Evolutionary conservation across 2,113 vertebrate genomes (phyloP).

Genomic region (Columba janthina): DNA sequence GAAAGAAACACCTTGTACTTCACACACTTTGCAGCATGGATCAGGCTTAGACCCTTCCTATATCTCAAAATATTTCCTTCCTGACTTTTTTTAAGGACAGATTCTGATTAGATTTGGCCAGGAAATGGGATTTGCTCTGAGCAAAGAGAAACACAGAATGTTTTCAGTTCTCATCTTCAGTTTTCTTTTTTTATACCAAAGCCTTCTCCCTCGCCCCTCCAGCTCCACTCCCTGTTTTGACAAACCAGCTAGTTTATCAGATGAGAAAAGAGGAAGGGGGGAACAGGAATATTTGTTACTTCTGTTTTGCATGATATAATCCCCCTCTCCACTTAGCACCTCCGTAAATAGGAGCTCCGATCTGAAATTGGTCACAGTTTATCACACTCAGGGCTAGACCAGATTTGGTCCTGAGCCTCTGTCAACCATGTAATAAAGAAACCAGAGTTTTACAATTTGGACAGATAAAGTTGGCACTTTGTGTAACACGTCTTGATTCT

Average conservation of each 20-base stretch:
- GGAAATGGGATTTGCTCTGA: background rate
- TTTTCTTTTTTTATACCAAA: conserved; percentile 22
- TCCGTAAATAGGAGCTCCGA: conserved; percentile 11
- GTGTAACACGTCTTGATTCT: background rate
- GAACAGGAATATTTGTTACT: conserved; percentile 12
- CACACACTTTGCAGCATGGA: background rate
- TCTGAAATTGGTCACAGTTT: conserved; percentile 33
- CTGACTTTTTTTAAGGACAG: background rate
- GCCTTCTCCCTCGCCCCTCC: background rate
- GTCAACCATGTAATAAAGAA: background rate
- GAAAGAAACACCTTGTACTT: background rate
- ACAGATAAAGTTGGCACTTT: background rate
- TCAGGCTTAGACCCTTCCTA: background rate
- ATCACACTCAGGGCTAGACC: background rate
- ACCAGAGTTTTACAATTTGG: background rate
- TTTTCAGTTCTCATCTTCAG: background rate
- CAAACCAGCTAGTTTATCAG: conserved; percentile 28
- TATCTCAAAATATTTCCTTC: background rate
- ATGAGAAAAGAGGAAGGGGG: conserved; percentile 2
- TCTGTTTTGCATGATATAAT: conserved; percentile 38
- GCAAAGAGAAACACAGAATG: background rate
- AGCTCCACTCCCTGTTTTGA: conserved; percentile 18
- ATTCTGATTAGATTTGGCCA: background rate
- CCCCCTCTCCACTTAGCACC: background rate
- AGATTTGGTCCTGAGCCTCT: background rate